phyloP scores from a whole-genome alignment of 2,113 vertebrate species.

The Lota lota region DNA sequence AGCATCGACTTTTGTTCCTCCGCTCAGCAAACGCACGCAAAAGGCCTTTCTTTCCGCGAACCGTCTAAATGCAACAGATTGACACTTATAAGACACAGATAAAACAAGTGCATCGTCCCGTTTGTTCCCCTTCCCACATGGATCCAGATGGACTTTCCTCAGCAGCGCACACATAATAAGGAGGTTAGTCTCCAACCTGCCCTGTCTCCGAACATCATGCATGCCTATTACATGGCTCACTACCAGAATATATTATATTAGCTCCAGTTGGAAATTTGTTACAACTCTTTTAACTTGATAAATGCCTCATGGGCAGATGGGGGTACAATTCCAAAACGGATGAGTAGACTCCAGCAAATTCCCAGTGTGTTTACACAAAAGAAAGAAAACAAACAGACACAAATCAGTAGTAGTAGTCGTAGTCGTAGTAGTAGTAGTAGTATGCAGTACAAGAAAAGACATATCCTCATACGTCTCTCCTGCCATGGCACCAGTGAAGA shows the following conservation, averaged over 20 bases:
- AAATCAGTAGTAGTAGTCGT: conserved; percentile 47
- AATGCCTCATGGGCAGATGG: conserved; percentile 37
- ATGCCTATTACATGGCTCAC: conserved; percentile 33
- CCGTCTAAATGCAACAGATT: conserved; percentile 31
- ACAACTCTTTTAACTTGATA: conserved; percentile 55
- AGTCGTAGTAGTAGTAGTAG: conserved; percentile 14
- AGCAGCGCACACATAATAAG: conserved; percentile 36
- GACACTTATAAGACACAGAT: conserved; percentile 49
- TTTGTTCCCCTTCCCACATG: conserved; percentile 51
- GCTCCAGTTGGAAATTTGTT: conserved; percentile 47
- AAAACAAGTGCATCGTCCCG: conserved; percentile 62
- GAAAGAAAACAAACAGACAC: conserved; percentile 22
- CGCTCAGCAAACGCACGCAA: conserved; percentile 15
- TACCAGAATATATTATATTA: conserved; percentile 29
- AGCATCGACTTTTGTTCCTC: conserved; percentile 38
- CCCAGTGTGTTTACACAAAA: conserved; percentile 26
- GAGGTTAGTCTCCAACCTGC: conserved; percentile 28
- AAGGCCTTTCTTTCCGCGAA: conserved; percentile 26
- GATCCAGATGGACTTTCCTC: conserved; percentile 42
- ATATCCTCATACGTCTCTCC: conserved; percentile 27
- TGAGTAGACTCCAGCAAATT: conserved; percentile 39
- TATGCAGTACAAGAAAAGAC: conserved; percentile 42
- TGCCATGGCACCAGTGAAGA: conserved; percentile 49
- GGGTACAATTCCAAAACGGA: conserved; percentile 49
- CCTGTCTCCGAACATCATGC: conserved; percentile 19